These are phyloP conservation scores for Ormyrus labotus DNA, from an alignment of 2,888 invertebrate species.

Conservation along the genomic window DNA sequence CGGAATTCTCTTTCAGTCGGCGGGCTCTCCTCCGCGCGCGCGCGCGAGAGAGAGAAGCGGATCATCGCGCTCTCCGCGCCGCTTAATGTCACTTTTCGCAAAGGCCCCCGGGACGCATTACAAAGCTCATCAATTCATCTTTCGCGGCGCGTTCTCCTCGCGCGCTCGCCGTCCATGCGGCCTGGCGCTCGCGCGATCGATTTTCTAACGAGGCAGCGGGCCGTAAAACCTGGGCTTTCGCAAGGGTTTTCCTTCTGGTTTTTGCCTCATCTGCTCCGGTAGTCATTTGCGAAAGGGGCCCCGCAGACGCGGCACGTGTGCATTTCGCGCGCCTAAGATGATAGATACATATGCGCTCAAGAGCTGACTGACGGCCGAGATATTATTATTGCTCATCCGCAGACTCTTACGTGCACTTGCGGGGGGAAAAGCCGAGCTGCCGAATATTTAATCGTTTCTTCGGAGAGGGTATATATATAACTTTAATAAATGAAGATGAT, in stretches of 20 bases:
- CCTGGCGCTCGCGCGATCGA: slow-evolving; percentile 19
- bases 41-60: background rate
- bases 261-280: background rate
- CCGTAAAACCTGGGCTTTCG: slow-evolving; percentile 4
- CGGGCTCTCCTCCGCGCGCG: background rate
- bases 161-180: background rate
- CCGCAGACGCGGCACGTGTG: background rate
- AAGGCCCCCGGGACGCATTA: slow-evolving; percentile 37
- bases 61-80: background rate
- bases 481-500: too few relatives aligned
- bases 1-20: background rate
- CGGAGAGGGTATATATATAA: too few relatives aligned
- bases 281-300: slow-evolving; percentile 31
- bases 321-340: too few relatives aligned
- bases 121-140: slow-evolving; percentile 52
- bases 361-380: too few relatives aligned
- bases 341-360: too few relatives aligned
- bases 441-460: too few relatives aligned
- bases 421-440: too few relatives aligned
- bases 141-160: slow-evolving; percentile 4
- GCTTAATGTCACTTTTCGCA: slow-evolving; percentile 46
- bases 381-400: too few relatives aligned
- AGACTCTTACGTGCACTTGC: too few relatives aligned
- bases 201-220: slow-evolving; percentile 36
- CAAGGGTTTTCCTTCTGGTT: background rate